Base-by-base conservation (phyloP, 2,888 invertebrate species). In the Lycia hirtaria region DNA sequence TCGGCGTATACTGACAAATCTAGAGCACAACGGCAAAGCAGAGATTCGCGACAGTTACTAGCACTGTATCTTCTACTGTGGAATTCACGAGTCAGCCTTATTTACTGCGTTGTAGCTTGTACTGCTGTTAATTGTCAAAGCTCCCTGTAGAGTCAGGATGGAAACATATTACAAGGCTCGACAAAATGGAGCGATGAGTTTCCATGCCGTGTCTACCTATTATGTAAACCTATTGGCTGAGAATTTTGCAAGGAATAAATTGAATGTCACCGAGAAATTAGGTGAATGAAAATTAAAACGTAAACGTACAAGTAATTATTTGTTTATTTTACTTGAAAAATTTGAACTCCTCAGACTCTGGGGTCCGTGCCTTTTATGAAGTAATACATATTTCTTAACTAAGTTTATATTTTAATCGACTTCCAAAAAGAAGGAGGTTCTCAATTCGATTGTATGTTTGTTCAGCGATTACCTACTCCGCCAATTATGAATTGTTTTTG, bases 91-190 rank as follows among this genome's bases (percentile, higher is more conserved):
- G 55, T 12, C 55, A 49, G 35, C 40, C 48, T 48, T 55, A 55
- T 49, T 55, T 55, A 55, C 41, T 35, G 41, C 47, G 2, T 48
- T 49, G 55, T 43, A 35, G 35, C 28, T 35, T 47, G 47, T 47
- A 33, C 45, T 33, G 43, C 48, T 48, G 55, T 55, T 55, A 55
- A 55, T 48, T 55, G 55, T 49, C 55, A 55, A 55, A 55, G 55
- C 55, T 35, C 41, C 14, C 48, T 35, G 55, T 48, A 35, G 30
- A 55, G 28, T 55, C 35, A 48, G 38, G 40, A 48, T 48, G 41
- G 33, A 32, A 48, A 55, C 41, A 40, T 54, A 54, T 47, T 35
- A 24, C 48, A 35, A 20, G 48, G 43, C 32, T 30, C 28, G 43
- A 47, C 43, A 35, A 40, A 54, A 35, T 22, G 35, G 15, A 15